Evolutionary conservation across 2,113 vertebrate genomes (phyloP).

Genomic region (Elachura formosa): DNA sequence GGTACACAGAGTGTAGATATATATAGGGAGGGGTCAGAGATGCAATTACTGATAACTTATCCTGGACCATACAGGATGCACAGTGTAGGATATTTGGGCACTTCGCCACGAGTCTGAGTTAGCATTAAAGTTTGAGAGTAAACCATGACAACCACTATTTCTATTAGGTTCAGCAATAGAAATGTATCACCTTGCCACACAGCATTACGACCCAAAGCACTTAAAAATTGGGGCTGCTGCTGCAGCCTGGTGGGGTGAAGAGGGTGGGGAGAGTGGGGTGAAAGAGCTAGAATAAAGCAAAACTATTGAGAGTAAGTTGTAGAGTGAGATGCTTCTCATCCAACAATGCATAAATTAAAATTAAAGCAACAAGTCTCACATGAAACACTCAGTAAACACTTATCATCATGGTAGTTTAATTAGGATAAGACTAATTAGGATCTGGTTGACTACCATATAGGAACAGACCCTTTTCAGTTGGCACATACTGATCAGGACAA

Average conservation of each 20-base stretch:
- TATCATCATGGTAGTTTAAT: neutral
- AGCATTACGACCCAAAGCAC: neutral
- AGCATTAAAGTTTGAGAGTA: slow-evolving; percentile 10
- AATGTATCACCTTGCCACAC: neutral
- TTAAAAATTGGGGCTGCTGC: neutral
- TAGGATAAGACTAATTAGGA: neutral
- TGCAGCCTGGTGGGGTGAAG: no score
- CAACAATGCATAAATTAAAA: neutral
- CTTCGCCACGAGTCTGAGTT: neutral
- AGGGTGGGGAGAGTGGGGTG: neutral
- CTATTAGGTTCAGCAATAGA: neutral
- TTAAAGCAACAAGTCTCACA: neutral
- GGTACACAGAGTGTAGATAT: neutral
- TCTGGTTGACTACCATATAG: neutral
- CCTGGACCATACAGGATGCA: neutral
- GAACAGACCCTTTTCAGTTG: neutral
- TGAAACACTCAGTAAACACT: neutral
- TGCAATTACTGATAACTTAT: neutral
- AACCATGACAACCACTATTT: slow-evolving; percentile 15
- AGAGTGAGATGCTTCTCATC: neutral
- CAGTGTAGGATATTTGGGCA: neutral
- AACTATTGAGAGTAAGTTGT: neutral
- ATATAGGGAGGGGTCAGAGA: neutral
- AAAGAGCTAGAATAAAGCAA: neutral
- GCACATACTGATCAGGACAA: neutral